Evolutionary conservation across 2,797 vertebrate genomes (phyloP).

Genomic region (Toxotes lorentzi): DNA sequence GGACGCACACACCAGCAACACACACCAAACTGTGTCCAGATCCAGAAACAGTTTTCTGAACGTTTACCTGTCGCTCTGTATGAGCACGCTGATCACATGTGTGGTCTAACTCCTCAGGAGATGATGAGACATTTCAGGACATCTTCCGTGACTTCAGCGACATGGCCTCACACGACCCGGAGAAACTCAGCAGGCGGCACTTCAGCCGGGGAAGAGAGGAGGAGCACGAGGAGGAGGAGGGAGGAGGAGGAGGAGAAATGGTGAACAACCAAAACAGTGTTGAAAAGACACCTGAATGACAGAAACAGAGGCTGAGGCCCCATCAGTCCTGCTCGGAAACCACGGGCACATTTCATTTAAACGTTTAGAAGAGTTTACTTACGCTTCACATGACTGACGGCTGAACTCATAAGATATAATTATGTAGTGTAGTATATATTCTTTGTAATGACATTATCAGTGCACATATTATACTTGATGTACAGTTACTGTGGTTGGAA

Average conservation of each 20-base stretch:
- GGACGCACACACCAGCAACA: neutral
- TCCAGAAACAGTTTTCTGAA: neutral
- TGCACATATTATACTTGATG: neutral
- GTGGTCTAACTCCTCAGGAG: constrained; percentile 65
- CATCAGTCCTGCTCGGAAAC: neutral
- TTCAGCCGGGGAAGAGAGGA: constrained; percentile 64
- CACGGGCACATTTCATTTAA: neutral
- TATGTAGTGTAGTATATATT: neutral
- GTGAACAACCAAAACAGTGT: constrained; percentile 14
- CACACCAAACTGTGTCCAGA: neutral
- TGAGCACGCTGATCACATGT: neutral
- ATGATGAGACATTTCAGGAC: constrained; percentile 87
- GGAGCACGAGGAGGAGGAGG: neutral
- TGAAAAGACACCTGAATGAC: constrained; percentile 16
- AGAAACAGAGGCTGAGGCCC: neutral
- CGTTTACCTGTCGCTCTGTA: neutral
- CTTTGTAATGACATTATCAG: neutral
- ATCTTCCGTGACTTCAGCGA: constrained; percentile 87
- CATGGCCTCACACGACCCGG: constrained; percentile 87
- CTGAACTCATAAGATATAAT: neutral
- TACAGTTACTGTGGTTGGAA: neutral
- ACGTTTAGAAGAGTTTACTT: neutral
- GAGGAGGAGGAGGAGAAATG: neutral
- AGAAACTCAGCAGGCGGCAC: constrained; percentile 75
- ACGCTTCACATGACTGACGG: neutral